Evolutionary conservation across 2,113 vertebrate species (phyloP).

Genomic region (Neotragus pygmaeus): DNA sequence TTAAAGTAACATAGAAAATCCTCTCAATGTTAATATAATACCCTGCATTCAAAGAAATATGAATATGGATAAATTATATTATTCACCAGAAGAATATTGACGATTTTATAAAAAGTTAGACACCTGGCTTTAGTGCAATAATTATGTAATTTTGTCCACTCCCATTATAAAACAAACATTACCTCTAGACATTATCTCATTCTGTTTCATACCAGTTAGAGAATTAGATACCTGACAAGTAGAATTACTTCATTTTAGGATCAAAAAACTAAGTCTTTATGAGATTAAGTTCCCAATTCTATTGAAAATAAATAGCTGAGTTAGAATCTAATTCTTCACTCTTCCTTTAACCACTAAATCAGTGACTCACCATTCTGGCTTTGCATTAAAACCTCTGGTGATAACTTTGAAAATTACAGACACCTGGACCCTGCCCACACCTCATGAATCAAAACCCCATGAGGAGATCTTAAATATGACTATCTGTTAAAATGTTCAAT

Average conservation of each 20-base stretch:
- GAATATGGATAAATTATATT: not conserved
- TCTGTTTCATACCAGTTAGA: not conserved
- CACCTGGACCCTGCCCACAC: not conserved
- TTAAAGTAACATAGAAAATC: not conserved
- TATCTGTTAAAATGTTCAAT: not conserved
- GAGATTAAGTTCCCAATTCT: not conserved
- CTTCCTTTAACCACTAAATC: constrained; percentile 10
- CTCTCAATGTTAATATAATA: not conserved
- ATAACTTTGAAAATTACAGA: constrained; percentile 15
- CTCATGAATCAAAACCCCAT: not conserved
- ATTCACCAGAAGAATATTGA: not conserved
- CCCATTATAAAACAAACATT: constrained; percentile 16
- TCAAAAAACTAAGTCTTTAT: not conserved
- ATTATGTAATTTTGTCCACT: not conserved
- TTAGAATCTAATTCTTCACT: not conserved
- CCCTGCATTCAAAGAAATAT: not conserved
- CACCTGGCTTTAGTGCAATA: not conserved
- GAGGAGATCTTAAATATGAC: not conserved
- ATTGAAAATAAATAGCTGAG: not conserved
- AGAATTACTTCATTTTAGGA: constrained; percentile 28
- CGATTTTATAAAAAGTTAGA: not conserved
- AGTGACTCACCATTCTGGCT: not conserved
- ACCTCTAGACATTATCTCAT: constrained; percentile 60
- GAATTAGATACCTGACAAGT: not conserved
- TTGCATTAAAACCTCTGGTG: not conserved